A percentile compares a stretch with the other conserved stretches of the same genome.
Conservation (phyloP, 2,888 invertebrate species). For the Criorhina ranunculi region DNA sequence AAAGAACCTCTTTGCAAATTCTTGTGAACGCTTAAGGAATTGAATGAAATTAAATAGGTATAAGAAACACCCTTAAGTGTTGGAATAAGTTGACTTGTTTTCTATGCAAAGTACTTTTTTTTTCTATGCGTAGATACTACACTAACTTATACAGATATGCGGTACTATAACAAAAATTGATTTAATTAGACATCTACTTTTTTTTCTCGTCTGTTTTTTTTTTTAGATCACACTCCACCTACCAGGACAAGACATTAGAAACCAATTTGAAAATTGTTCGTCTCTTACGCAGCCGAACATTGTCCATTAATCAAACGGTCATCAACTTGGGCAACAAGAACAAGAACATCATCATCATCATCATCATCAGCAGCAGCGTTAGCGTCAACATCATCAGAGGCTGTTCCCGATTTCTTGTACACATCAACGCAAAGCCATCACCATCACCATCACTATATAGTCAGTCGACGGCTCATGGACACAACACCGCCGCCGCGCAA, state of each 20-base stretch:
- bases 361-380: slow-evolving; percentile 39
- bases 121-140: no score
- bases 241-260: slow-evolving; percentile 45
- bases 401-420: slow-evolving; percentile 69
- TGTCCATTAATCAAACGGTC: slow-evolving; percentile 65
- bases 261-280: slow-evolving; percentile 48
- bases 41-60: no score
- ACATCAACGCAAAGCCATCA: slow-evolving; percentile 69
- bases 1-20: no score
- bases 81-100: no score
- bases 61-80: no score
- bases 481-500: slow-evolving; percentile 53
- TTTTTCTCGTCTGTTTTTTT: slow-evolving; percentile 20
- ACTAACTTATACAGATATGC: no score
- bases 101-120: no score
- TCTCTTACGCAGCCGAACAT: slow-evolving; percentile 33
- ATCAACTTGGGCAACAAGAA: slow-evolving; percentile 63
- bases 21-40: no score
- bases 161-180: no score
- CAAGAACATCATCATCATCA: slow-evolving; percentile 63
- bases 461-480: slow-evolving; percentile 48
- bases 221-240: slow-evolving; percentile 28
- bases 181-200: background rate
- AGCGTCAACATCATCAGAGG: slow-evolving; percentile 68
- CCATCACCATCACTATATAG: slow-evolving; percentile 38